Evolutionary conservation across 1,140 invertebrate genomes (phyloP), one percentile per base, ranked within the genome.

Genomic region (Ditylenchus dipsaci): DNA sequence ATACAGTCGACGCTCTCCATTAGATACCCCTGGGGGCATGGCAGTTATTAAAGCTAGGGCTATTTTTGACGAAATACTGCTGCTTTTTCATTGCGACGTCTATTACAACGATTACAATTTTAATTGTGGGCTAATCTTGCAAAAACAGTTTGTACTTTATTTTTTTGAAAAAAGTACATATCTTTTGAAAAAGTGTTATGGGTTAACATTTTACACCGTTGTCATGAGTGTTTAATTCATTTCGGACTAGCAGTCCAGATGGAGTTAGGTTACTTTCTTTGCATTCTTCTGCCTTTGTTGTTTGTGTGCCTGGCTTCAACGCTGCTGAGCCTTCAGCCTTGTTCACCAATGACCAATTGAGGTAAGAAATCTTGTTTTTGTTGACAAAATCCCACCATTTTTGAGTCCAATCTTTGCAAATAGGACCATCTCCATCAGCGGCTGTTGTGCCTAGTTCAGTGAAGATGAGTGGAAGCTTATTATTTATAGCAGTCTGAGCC

Each of bases 371-470:
- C 29, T 63, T 63, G 26, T 63, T 47, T 8, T 57, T 38, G 26
- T 69, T 61, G 13, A 67, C 3, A 26, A 69, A 69, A 23, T 8
- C 26, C 62, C 47, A 69, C 67, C 67, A 69, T 3, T 29, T 49
- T 30, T 47, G 30, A 15, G 60, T 49, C 8, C 60, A 69, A 3
- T 8, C 17, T 21, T 19, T 27, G 38, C 47, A 59, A 7, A 66
- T 33, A n/a, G 21, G 21, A 38, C 67, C 67, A 42, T 23, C 62
- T 19, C 67, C 67, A 29, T 29, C 30, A 7, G 42, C 19, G 38
- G 63, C 47, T 42, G 53, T 49, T 3, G 67, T 62, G 30, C 67
- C 67, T 27, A 65, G 65, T 19, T 69, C 67, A 63, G 67, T 67
- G 13, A 69, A 43, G 43, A 69, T 65, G 11, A 69, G 17, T 56